Evolutionary conservation across 1,140 invertebrate species (phyloP), one percentile per base, ranked within the genome.

Genomic region (Trichonephila inaurata): DNA sequence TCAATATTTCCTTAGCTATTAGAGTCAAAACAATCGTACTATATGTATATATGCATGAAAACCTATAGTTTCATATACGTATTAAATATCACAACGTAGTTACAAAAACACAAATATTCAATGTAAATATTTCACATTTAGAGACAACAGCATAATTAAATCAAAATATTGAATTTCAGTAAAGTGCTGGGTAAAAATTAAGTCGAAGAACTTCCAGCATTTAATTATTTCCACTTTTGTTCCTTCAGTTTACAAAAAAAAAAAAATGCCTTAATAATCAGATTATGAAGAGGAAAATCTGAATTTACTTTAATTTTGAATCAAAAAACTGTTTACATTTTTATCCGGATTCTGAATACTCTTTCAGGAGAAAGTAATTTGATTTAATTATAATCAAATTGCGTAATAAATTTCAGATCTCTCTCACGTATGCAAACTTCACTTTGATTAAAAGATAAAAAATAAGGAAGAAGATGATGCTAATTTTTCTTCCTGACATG

Each of bases 381-480:
- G 72, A 77, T 77, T 77, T 77, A 77, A 77, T 77, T 77, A 77
- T 77, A 77, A 77, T 77, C 33, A 77, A 77, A 77, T 77, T 33
- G 72, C 72, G 72, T 77, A 77, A 77, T 77, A 77, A 40, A 77
- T 77, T 33, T 18, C 28, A 40, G 72, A 18, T 77, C 28, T 28
- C 24, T 18, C 28, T 77, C 24, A 40, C 24, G 24, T 33, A 77
- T 18, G 72, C 24, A 77, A 40, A 33, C 72, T 77, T 40, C 72
- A 77, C 33, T 77, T 77, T 77, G 72, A 77, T 77, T 77, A 77
- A 77, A 77, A 28, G 72, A 77, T 77, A 77, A 77, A 77, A 77
- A 77, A 40, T 14, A 77, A 18, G 16, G 18, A 18, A n/a, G n/a
- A n/a, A 16, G 72, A 77, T 33, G 24, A 77, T 77, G 72, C 33